Conservation (phyloP, 2,888 invertebrate species). For the Lepidochrysops patricia region DNA sequence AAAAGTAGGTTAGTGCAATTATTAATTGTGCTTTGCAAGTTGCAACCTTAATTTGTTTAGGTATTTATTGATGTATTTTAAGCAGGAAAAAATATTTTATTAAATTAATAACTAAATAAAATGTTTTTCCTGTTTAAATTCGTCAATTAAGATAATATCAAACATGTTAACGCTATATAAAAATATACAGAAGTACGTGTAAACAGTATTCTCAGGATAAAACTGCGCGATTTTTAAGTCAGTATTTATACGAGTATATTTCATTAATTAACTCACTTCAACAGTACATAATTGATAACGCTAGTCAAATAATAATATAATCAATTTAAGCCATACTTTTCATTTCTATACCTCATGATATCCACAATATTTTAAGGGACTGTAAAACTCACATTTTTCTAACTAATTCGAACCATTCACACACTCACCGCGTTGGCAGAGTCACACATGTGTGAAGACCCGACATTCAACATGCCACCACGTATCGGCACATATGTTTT, state of each 20-base stretch:
- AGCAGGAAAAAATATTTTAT: too few relatives aligned
- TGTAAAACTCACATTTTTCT: neutral
- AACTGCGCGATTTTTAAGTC: too few relatives aligned
- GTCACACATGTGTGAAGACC: neutral
- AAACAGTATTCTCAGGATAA: too few relatives aligned
- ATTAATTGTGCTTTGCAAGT: too few relatives aligned
- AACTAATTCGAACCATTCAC: neutral
- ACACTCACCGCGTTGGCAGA: constrained; percentile 2
- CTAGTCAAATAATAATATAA: neutral
- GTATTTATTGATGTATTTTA: too few relatives aligned
- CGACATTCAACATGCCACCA: constrained; percentile 12
- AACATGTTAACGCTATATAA: neutral
- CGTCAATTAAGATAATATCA: too few relatives aligned
- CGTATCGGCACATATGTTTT: neutral
- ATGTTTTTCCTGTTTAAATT: too few relatives aligned
- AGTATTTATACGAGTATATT: too few relatives aligned
- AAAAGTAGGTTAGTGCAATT: neutral
- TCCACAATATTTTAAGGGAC: neutral
- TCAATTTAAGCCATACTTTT: neutral
- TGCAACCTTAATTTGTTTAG: too few relatives aligned
- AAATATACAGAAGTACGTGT: too few relatives aligned
- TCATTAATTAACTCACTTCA: neutral
- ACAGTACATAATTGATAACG: neutral
- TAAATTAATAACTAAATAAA: too few relatives aligned
- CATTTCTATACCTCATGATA: constrained; percentile 1